Evolutionary conservation across 1,140 invertebrate species (phyloP).

Genomic region (Drosophila biarmipes): DNA sequence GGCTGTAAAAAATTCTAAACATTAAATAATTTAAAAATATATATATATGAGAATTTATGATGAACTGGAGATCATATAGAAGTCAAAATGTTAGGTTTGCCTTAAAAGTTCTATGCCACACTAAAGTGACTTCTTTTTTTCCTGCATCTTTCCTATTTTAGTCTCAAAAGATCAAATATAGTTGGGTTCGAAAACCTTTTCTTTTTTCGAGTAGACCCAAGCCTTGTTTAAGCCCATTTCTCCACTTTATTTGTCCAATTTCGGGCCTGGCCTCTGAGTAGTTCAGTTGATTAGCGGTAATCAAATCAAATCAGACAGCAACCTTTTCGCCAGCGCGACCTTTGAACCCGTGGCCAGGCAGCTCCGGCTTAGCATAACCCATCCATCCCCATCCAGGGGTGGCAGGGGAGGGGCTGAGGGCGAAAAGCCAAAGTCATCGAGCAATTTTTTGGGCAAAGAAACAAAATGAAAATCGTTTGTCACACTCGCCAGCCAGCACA

Average conservation of each 20-base stretch:
- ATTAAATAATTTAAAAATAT: too few species aligned
- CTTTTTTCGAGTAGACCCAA: neutral
- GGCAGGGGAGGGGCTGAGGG: neutral
- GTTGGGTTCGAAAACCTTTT: neutral
- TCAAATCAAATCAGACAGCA: conserved; percentile 29
- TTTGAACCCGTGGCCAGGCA: conserved; percentile 1
- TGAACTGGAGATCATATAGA: too few species aligned
- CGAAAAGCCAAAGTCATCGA: conserved; percentile 39
- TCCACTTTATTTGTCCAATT: conserved; percentile 27
- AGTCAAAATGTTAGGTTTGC: too few species aligned
- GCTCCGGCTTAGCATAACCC: conserved; percentile 12
- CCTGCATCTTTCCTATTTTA: neutral
- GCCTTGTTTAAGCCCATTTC: neutral
- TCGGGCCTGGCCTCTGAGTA: conserved; percentile 1
- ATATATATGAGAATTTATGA: too few species aligned
- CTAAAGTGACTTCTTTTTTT: too few species aligned
- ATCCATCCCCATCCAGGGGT: too few species aligned
- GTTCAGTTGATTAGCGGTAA: conserved; percentile 47
- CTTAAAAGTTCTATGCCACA: too few species aligned
- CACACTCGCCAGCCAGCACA: conserved; percentile 39
- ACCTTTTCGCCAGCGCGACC: conserved; percentile 12
- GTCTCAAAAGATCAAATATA: neutral
- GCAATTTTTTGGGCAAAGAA: conserved; percentile 42
- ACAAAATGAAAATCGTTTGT: conserved; percentile 79
- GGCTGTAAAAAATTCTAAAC: too few species aligned